Evolutionary conservation across 2,113 vertebrate species (phyloP), one percentile per base, ranked within the genome.

Genomic region (Solea senegalensis): DNA sequence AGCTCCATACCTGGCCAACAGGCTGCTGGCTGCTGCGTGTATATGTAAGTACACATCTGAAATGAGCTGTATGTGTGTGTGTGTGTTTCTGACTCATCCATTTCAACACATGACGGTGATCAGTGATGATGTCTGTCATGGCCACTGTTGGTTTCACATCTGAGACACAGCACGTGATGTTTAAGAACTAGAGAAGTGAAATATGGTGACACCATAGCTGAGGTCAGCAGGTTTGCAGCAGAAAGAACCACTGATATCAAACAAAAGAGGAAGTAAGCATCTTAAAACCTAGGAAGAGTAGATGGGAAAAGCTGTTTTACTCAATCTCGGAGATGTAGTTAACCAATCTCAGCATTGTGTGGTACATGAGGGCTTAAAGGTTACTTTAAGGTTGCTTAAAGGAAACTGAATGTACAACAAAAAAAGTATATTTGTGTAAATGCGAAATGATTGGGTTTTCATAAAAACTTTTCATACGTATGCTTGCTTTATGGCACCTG

Each of bases 21-120:
- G 96, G 49, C 87, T 97, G 40, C 75, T 97, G 74, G 96, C 96
- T 0, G 96, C 96, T 5, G 93, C 92, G 45, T 96, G 96, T 70
- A 95, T 97, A 88, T 96, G 96, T 97, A 85, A 97, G 96, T 89
- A 64, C 43, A 66, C 50, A 16, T 72, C 14, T 59, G 12, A 16
- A 53, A 14, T 44, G 66, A 1, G 21, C 21, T 74, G 44, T 53
- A 46, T 7, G 3, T 80, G 27, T 66, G 44, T 28, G 52, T 54
- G 52, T 4, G 21, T 52, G 51, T 12, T 34, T 34, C 34, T 9
- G 3, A 26, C 12, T 5, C 2, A 52, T 21, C 21, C 21, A 21
- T 21, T 21, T 21, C 21, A 21, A 21, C n/a, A 16, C n/a, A 16
- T 26, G 51, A 52, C 16, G 3, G 27, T 57, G 51, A 21, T 55